A percentile compares a stretch with the other conserved stretches of the same genome.
Conservation (phyloP, 2,888 invertebrate genomes). For the Lomographa bimaculata region DNA sequence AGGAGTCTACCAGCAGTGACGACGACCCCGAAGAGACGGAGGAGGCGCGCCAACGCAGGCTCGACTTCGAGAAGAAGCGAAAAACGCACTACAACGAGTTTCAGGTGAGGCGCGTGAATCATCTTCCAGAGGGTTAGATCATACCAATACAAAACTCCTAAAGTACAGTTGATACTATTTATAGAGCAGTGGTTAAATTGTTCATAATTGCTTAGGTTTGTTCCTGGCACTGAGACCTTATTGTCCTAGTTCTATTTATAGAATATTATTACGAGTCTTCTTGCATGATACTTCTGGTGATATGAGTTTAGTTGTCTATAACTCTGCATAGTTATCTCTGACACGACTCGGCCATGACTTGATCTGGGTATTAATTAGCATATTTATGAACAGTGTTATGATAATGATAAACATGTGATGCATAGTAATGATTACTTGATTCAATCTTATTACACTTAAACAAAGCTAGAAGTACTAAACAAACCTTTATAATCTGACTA, state of each 20-base stretch:
- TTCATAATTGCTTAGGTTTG: not conserved
- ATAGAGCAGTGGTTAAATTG: conserved; percentile 5
- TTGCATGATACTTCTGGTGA: too few species aligned
- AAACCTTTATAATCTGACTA: too few species aligned
- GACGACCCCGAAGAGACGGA: conserved; percentile 85
- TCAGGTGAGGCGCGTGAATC: conserved; percentile 53
- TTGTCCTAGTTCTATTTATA: too few species aligned
- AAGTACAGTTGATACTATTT: conserved; percentile 6
- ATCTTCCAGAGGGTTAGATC: conserved; percentile 35
- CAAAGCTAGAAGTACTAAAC: too few species aligned
- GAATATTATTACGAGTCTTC: too few species aligned
- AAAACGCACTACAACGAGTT: conserved; percentile 99
- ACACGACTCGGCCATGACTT: not conserved
- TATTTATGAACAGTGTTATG: not conserved
- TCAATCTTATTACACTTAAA: too few species aligned
- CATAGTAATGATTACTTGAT: too few species aligned
- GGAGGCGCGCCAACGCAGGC: conserved; percentile 86
- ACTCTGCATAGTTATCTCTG: conserved; percentile 14
- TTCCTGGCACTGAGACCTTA: not conserved
- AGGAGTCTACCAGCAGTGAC: conserved; percentile 80
- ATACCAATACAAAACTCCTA: conserved; percentile 17
- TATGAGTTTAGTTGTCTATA: too few species aligned
- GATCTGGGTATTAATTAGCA: conserved; percentile 19
- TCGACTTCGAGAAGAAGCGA: conserved; percentile 95
- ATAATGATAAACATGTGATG: too few species aligned